phyloP scores from a whole-genome alignment of 2,113 vertebrate species.

The Tyrannus savana region DNA sequence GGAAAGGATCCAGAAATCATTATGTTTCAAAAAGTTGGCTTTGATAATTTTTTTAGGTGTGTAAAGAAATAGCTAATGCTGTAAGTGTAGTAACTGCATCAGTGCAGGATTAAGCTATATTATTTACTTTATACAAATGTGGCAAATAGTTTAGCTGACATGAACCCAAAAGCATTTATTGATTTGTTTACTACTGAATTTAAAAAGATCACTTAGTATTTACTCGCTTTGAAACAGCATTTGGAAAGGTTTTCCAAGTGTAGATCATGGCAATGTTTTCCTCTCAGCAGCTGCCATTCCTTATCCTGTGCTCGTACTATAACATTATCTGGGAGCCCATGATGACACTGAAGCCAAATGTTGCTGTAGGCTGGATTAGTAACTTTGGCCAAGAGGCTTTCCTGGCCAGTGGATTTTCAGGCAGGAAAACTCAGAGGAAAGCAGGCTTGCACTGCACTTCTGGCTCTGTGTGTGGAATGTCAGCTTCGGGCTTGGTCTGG shows the following conservation, averaged over 20 bases:
- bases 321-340: not conserved
- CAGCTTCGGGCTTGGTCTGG: not conserved
- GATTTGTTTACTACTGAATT: slow-evolving; percentile 7
- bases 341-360: not conserved
- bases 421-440: not conserved
- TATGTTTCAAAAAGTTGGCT: not conserved
- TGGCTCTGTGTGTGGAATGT: not conserved
- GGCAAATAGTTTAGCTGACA: not conserved
- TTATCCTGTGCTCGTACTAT: not conserved
- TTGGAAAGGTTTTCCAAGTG: not conserved
- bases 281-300: not conserved
- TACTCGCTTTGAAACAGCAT: not conserved
- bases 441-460: not conserved
- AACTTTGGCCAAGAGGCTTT: not conserved
- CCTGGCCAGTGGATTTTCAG: not conserved
- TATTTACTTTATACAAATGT: not conserved
- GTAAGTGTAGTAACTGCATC: not conserved
- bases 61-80: not conserved
- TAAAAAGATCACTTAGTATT: not conserved
- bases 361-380: not conserved
- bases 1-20: not conserved
- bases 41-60: not conserved
- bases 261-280: not conserved
- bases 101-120: not conserved
- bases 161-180: not conserved